Base-by-base conservation (phyloP, 2,113 vertebrate genomes). In the Oryzias woworae region DNA sequence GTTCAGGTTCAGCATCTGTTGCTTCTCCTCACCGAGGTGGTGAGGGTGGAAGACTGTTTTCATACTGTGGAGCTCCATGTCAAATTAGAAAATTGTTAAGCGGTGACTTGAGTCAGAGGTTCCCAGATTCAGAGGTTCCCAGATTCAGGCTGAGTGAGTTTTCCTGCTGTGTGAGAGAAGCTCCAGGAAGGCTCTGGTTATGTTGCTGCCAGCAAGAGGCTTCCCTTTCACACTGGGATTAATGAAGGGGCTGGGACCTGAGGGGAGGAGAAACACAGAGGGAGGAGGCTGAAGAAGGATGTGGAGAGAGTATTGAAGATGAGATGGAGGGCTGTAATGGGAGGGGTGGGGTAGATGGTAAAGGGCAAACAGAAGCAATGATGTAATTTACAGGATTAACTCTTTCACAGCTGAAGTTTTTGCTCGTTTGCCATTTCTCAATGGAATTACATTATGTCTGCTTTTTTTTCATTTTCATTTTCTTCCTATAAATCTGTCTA, bases 1-100 rank as follows among this genome's bases (percentile, higher is more conserved):
- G 88, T 98, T 98, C 72, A 98, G 94, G 81, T 93, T 92, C 90
- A 96, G 93, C 96, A 98, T 94, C 87, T 96, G 94, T 31, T 93
- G 85, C n/a, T 93, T 95, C 55, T 97, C 94, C 62, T 94, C 92
- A 1, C 90, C 92, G 57, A 87, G 28, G 6, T 80, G 75, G 51
- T 66, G 57, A 18, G 62, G 62, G 22, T 51, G 65, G 28, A 67
- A 45, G 24, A 51, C 44, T 56, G 41, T 66, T 8, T 53, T 77
- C 17, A 62, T 1, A 51, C 60, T 48, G n/a, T 71, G 77, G 43
- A 82, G 48, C 66, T 90, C 91, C 92, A 93, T 93, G 70, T 55
- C 55, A 22, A 36, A 54, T n/a, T 53, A 67, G 57, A 64, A 18
- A 51, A 44, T 17, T 18, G 31, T 0, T 62, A 64, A 62, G 1